A percentile compares a stretch with the other conserved stretches of the same genome.
Evolutionary conservation across 2,888 invertebrate genomes (phyloP).

Genomic region (Drosophila fungiperda): DNA sequence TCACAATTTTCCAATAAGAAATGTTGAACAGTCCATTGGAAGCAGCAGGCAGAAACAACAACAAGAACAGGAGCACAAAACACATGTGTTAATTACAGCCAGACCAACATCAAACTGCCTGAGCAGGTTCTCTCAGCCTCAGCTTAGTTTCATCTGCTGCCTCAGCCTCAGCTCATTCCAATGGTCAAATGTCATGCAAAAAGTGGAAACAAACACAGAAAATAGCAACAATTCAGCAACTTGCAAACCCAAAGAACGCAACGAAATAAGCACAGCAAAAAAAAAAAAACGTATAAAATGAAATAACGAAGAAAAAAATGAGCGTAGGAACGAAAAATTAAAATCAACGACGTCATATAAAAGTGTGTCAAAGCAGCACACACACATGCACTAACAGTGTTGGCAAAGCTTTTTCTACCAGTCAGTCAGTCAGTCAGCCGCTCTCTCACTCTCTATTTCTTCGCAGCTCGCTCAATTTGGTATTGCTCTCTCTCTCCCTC

Average conservation of each 20-base stretch:
- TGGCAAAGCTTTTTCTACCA: constrained; percentile 65
- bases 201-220: constrained; percentile 26
- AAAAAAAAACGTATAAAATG: constrained; percentile 17
- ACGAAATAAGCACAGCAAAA: constrained; percentile 36
- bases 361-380: constrained; percentile 82
- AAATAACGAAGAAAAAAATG: constrained; percentile 24
- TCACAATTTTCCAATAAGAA: constrained; percentile 44
- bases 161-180: constrained; percentile 42
- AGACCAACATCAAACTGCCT: constrained; percentile 16
- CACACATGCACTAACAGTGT: constrained; percentile 23
- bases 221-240: constrained; percentile 27
- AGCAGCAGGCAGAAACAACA: constrained; percentile 22
- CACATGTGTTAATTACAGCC: constrained; percentile 53
- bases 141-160: constrained; percentile 18
- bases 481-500: constrained; percentile 6
- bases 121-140: constrained; percentile 29
- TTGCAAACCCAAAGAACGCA: constrained; percentile 39
- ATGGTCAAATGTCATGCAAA: constrained; percentile 75
- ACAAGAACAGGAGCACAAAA: constrained; percentile 16
- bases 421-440: constrained; percentile 16
- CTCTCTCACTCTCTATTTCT: constrained; percentile 49
- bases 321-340: constrained; percentile 67
- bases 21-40: constrained; percentile 28
- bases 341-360: constrained; percentile 82
- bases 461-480: constrained; percentile 19